These are phyloP conservation scores for Chlorospingus semifuscus DNA, from an alignment of 2,797 vertebrate species.

Conservation along the genomic window DNA sequence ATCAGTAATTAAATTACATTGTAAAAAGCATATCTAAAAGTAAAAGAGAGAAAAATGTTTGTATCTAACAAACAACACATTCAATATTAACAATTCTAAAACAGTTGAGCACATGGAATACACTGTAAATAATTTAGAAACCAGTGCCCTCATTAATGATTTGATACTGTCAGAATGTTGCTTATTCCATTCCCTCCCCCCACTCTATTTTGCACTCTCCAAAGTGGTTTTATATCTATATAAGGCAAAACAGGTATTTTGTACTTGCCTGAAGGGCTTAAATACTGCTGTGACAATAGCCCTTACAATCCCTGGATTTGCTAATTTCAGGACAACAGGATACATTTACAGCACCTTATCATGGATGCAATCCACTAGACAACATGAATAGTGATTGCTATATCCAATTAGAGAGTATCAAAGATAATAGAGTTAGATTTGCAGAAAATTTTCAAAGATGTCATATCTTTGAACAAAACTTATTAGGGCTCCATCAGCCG, in stretches of 20 bases:
- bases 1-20: neutral
- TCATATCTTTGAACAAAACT: conserved; percentile 72
- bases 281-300: neutral
- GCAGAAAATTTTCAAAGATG: conserved; percentile 67
- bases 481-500: conserved; percentile 59
- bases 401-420: conserved; percentile 68
- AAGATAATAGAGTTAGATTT: conserved; percentile 63
- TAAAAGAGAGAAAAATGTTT: neutral
- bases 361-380: conserved; percentile 4
- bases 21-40: neutral
- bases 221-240: neutral
- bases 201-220: neutral
- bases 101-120: conserved; percentile 39
- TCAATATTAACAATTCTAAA: conserved; percentile 48
- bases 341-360: conserved; percentile 2
- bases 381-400: conserved; percentile 35
- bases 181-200: neutral
- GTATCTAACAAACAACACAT: conserved; percentile 7
- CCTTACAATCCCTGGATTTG: neutral
- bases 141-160: conserved; percentile 54
- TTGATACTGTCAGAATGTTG: conserved; percentile 39
- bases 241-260: neutral
- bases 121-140: conserved; percentile 58
- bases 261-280: neutral
- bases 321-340: neutral